Conservation (phyloP, 2,888 invertebrate genomes). For the Lithodes maja region DNA sequence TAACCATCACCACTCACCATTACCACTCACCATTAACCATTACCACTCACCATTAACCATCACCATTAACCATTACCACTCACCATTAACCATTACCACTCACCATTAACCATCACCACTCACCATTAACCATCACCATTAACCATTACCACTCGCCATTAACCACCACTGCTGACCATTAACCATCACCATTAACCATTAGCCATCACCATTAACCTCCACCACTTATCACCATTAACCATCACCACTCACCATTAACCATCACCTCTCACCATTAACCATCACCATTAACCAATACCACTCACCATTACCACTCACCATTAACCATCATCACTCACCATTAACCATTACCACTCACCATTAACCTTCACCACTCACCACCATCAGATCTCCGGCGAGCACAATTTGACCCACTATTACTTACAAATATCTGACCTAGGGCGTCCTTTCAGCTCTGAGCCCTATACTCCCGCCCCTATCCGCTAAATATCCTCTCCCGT, state of each 20-base stretch:
- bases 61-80: not conserved
- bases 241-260: no score
- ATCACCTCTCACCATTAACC: no score
- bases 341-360: no score
- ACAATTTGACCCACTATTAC: not conserved
- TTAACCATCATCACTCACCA: no score
- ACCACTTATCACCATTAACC: no score
- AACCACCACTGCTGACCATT: not conserved
- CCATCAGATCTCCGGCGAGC: not conserved
- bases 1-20: not conserved
- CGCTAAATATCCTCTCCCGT: not conserved
- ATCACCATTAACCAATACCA: no score
- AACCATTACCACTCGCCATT: not conserved
- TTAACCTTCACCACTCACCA: not conserved
- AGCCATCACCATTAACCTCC: no score
- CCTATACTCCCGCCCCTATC: constrained; percentile 50
- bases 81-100: not conserved
- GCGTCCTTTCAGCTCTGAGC: constrained; percentile 49
- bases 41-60: not conserved
- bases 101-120: no score
- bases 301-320: no score
- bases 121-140: not conserved
- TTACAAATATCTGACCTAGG: constrained; percentile 21
- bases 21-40: not conserved
- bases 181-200: no score